Percentiles rank a stretch among this genome's conserved stretches.
phyloP scores from a whole-genome alignment of 2,797 vertebrate genomes.

The Thaleichthys pacificus region DNA sequence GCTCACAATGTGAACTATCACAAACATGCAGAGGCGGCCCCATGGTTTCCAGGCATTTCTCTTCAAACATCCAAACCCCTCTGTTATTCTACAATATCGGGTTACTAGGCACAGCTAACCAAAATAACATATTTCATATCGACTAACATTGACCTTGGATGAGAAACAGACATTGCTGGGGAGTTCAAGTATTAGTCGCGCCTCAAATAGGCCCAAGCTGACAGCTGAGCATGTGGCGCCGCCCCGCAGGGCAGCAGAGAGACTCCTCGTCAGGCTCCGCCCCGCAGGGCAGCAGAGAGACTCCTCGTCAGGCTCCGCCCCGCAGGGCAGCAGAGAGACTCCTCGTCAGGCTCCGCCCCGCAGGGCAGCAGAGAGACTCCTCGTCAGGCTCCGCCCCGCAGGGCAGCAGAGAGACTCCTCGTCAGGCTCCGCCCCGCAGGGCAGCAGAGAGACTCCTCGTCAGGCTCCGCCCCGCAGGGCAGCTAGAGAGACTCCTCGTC shows the following conservation, averaged over 20 bases:
- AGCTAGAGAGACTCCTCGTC: constrained; percentile 13
- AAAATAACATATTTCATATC: constrained; percentile 78
- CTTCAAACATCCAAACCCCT: constrained; percentile 47
- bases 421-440: no score
- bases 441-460: constrained; percentile 14
- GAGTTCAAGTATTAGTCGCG: constrained; percentile 57
- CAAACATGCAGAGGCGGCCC: constrained; percentile 62
- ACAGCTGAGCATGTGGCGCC: constrained; percentile 16
- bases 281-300: no score
- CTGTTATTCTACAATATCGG: constrained; percentile 72
- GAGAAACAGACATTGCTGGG: constrained; percentile 51
- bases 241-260: constrained; percentile 1
- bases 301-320: constrained; percentile 9
- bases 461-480: no score
- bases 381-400: constrained; percentile 14
- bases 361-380: no score
- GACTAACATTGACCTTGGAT: constrained; percentile 71
- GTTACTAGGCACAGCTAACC: constrained; percentile 71
- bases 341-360: constrained; percentile 11
- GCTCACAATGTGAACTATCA: constrained; percentile 71
- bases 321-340: no score
- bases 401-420: constrained; percentile 19
- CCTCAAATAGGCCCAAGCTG: constrained; percentile 36
- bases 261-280: no score
- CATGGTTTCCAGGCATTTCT: constrained; percentile 56